These are phyloP conservation scores for Lycodopsis pacificus DNA, from an alignment of 2,797 vertebrate genomes.

Conservation along the genomic window DNA sequence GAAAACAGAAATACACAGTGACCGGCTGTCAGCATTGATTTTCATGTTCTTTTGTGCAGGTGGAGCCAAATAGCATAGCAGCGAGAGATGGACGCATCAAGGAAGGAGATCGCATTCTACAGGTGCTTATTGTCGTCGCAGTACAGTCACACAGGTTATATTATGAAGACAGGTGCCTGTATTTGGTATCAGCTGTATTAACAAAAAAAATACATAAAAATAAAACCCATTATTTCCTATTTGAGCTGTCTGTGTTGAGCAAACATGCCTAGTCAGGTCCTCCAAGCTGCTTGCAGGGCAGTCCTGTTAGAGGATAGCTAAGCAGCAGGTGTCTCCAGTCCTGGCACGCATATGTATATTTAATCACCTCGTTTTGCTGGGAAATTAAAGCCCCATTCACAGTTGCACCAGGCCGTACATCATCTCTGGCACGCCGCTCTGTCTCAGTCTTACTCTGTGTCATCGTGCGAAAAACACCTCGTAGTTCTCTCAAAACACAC, in stretches of 20 bases:
- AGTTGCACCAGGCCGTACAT: constrained; percentile 56
- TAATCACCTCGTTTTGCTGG: constrained; percentile 69
- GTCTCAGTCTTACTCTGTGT: constrained; percentile 32
- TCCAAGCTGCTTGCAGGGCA: not conserved
- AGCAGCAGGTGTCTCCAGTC: constrained; percentile 41
- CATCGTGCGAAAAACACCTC: constrained; percentile 26
- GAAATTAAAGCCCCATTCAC: constrained; percentile 69
- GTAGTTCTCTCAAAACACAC: not conserved
- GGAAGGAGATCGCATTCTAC: constrained; percentile 95
- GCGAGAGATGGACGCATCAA: constrained; percentile 94
- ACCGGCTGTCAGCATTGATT: constrained; percentile 34
- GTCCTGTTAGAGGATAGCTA: constrained; percentile 7
- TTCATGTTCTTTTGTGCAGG: constrained; percentile 77
- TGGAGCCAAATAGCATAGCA: constrained; percentile 94
- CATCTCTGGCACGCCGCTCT: constrained; percentile 47
- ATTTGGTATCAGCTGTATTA: not conserved
- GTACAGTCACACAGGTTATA: constrained; percentile 12
- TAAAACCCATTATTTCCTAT: not conserved
- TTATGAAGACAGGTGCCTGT: not conserved
- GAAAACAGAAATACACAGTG: constrained; percentile 14
- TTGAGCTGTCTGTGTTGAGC: not conserved
- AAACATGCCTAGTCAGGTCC: not conserved
- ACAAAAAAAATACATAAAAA: not conserved
- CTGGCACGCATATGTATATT: constrained; percentile 66
- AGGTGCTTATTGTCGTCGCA: constrained; percentile 80